Percentiles rank a stretch among this genome's conserved stretches.
Evolutionary conservation across 2,888 invertebrate species (phyloP).

Genomic region (Globia sparganii): DNA sequence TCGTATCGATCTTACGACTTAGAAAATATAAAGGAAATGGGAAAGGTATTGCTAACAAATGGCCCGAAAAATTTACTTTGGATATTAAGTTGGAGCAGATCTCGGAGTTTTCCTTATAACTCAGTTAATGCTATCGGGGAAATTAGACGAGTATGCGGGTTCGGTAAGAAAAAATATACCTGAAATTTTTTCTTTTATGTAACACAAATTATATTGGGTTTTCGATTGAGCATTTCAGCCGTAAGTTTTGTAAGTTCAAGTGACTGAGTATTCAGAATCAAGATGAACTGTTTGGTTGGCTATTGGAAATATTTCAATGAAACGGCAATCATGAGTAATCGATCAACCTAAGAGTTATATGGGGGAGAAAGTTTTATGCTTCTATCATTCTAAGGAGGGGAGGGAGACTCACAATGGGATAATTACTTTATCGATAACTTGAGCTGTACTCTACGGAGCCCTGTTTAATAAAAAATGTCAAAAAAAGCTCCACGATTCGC

Average conservation of each 20-base stretch:
- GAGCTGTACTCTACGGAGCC: not conserved
- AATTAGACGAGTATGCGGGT: constrained; percentile 50
- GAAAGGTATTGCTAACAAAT: constrained; percentile 62
- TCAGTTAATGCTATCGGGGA: constrained; percentile 46
- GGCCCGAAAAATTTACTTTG: constrained; percentile 67
- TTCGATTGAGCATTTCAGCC: constrained; percentile 29
- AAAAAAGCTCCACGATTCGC: constrained; percentile 36
- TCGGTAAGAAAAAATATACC: constrained; percentile 37
- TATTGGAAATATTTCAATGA: constrained; percentile 15
- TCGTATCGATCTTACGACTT: constrained; percentile 49
- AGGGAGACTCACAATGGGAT: not conserved
- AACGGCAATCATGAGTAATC: not conserved
- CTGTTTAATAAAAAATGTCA: not conserved
- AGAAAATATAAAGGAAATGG: constrained; percentile 59
- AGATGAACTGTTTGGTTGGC: constrained; percentile 25
- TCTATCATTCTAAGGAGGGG: not conserved
- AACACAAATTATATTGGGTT: constrained; percentile 39
- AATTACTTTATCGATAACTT: not conserved
- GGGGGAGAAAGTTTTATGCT: not conserved
- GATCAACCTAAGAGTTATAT: not conserved
- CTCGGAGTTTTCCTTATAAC: constrained; percentile 50
- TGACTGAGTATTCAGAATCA: constrained; percentile 31
- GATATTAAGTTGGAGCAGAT: constrained; percentile 61
- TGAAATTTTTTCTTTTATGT: constrained; percentile 10
- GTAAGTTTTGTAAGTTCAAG: constrained; percentile 33